These are phyloP conservation scores for Conopomorpha cramerella DNA, from an alignment of 1,140 invertebrate species.

Conservation along the genomic window DNA sequence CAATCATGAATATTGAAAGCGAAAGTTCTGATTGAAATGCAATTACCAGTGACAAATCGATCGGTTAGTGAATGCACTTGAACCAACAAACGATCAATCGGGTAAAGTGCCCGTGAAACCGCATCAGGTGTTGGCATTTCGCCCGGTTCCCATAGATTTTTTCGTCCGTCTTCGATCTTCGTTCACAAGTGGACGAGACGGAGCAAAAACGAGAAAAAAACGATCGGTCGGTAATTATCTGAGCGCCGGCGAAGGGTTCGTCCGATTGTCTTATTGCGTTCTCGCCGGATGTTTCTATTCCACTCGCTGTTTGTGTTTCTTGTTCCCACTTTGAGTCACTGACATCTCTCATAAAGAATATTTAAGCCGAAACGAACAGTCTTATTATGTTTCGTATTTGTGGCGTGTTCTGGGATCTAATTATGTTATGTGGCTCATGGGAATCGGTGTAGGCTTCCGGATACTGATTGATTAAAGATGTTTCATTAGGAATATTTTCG, in stretches of 20 bases:
- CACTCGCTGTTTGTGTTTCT: slow-evolving; percentile 20
- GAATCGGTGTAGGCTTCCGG: too few species aligned
- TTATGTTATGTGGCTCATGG: too few species aligned
- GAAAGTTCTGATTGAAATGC: slow-evolving; percentile 12
- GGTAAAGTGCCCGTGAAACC: background rate
- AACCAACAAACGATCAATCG: too few species aligned
- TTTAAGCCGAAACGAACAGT: too few species aligned
- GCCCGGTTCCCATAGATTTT: slow-evolving; percentile 9
- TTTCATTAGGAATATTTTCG: too few species aligned
- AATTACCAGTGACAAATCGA: slow-evolving; percentile 5
- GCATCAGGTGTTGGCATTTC: slow-evolving; percentile 4
- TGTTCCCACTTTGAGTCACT: slow-evolving; percentile 9
- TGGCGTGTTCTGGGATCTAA: too few species aligned
- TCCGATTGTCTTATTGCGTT: slow-evolving; percentile 43
- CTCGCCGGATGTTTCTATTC: slow-evolving; percentile 37
- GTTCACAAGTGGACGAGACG: slow-evolving; percentile 5
- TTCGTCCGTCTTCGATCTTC: slow-evolving; percentile 11
- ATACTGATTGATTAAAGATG: too few species aligned
- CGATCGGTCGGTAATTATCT: slow-evolving; percentile 20
- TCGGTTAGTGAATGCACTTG: too few species aligned
- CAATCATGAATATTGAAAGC: slow-evolving; percentile 25
- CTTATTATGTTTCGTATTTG: too few species aligned
- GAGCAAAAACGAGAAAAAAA: slow-evolving; percentile 15
- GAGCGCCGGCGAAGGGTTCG: slow-evolving; percentile 17
- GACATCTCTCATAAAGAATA: slow-evolving; percentile 7